These are phyloP conservation scores for Scolanthus callimorphus DNA, from an alignment of 92 coral and sea anemone genomes.

Conservation along the genomic window DNA sequence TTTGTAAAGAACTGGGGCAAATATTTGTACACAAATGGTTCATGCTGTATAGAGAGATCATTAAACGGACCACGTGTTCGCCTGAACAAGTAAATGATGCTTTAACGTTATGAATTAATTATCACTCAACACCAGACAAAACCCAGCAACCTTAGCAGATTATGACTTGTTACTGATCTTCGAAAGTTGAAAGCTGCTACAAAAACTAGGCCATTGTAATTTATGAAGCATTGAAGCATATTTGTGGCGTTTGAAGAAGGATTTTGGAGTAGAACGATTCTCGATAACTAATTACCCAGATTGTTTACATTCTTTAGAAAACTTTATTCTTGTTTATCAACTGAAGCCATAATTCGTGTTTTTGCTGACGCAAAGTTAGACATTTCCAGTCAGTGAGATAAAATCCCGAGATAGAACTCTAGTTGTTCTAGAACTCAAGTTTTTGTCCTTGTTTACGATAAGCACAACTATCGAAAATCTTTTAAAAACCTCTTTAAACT, in stretches of 20 bases:
- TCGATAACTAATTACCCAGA: too few relatives aligned
- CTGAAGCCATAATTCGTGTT: neutral
- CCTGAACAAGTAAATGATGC: neutral
- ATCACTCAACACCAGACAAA: too few relatives aligned
- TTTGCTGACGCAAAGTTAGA: neutral
- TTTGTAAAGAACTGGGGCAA: conserved; percentile 11
- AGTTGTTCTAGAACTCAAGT: neutral
- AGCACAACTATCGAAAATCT: neutral
- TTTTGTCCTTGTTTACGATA: neutral
- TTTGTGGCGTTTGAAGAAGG: too few relatives aligned
- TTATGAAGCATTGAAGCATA: too few relatives aligned
- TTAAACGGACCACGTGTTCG: neutral
- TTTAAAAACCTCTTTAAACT: neutral
- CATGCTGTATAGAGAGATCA: neutral
- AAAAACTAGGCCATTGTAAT: too few relatives aligned
- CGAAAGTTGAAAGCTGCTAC: too few relatives aligned
- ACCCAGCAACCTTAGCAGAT: too few relatives aligned
- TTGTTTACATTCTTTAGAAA: conserved; percentile 3
- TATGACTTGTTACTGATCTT: too few relatives aligned
- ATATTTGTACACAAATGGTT: conserved; percentile 32
- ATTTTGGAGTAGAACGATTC: too few relatives aligned
- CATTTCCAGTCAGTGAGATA: conserved; percentile 1
- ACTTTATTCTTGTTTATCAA: neutral
- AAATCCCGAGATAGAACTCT: neutral
- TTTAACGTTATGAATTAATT: neutral